Evolutionary conservation across 2,888 invertebrate species (phyloP).

Genomic region (Stramonita haemastoma): DNA sequence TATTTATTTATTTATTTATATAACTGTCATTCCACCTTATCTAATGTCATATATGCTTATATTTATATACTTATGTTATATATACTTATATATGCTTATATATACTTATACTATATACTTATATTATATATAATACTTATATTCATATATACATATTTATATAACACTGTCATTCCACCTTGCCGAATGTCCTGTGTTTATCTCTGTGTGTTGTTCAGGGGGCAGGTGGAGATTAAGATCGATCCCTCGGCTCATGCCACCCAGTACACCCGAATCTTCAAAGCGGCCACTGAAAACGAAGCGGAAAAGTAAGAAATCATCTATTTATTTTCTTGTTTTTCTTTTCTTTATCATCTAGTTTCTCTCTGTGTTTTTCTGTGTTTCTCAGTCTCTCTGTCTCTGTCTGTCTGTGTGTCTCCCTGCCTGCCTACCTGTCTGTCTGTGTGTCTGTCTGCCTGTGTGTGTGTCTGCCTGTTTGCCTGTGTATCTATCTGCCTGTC

Average conservation of each 20-base stretch:
- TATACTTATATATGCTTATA: background rate
- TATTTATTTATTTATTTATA: no score
- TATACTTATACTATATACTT: background rate
- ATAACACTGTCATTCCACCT: no score
- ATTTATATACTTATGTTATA: no score
- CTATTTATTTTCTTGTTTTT: background rate
- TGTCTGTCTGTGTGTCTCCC: no score
- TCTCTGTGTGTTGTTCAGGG: constrained; percentile 58
- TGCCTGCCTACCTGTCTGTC: no score
- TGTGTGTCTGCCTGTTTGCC: no score
- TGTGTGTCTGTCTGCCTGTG: background rate
- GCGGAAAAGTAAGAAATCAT: constrained; percentile 57
- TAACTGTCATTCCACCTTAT: no score
- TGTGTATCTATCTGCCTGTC: no score
- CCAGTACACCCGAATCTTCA: constrained; percentile 70
- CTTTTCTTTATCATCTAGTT: background rate
- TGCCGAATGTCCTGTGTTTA: no score
- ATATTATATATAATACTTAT: no score
- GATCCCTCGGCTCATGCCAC: constrained; percentile 65
- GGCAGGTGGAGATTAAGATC: constrained; percentile 73
- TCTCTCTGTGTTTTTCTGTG: background rate
- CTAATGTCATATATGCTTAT: no score
- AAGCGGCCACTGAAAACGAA: constrained; percentile 61
- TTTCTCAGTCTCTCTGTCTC: background rate
- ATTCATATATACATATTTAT: no score